A percentile compares a stretch with the other conserved stretches of the same genome.
These are phyloP conservation scores for Zaprionus obscuricornis DNA, from an alignment of 2,888 invertebrate genomes.

Conservation along the genomic window DNA sequence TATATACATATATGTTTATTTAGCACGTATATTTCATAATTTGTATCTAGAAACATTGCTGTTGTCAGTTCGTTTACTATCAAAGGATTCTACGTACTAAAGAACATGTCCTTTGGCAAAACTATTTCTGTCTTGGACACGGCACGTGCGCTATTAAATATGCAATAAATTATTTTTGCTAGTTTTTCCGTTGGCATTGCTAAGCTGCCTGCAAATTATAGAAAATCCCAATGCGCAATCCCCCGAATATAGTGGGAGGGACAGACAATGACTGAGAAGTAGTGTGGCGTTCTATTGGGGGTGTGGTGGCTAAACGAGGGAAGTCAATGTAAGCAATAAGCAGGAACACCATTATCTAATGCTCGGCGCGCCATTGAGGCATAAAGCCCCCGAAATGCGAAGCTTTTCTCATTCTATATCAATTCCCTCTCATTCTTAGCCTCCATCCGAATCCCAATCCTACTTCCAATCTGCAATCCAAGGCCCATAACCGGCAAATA, in stretches of 20 bases:
- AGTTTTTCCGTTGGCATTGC: constrained; percentile 51
- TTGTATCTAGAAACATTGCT: too few species aligned
- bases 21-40: too few species aligned
- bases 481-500: constrained; percentile 64
- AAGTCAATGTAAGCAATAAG: constrained; percentile 77
- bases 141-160: constrained; percentile 79
- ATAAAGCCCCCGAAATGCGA: constrained; percentile 52
- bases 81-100: too few species aligned
- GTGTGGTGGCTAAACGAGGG: constrained; percentile 24
- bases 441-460: constrained; percentile 22
- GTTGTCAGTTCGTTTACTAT: too few species aligned
- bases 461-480: constrained; percentile 40
- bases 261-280: constrained; percentile 1
- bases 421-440: too few species aligned
- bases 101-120: constrained; percentile 13
- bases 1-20: too few species aligned
- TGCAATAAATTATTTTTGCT: constrained; percentile 78
- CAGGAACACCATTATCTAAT: constrained; percentile 78
- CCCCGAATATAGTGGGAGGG: constrained; percentile 11
- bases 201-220: constrained; percentile 82
- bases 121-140: constrained; percentile 23
- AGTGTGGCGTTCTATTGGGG: background rate
- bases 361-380: constrained; percentile 77
- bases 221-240: constrained; percentile 74
- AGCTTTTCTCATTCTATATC: background rate